phyloP scores from a whole-genome alignment of 2,797 vertebrate genomes.

The Melopsittacus undulatus region DNA sequence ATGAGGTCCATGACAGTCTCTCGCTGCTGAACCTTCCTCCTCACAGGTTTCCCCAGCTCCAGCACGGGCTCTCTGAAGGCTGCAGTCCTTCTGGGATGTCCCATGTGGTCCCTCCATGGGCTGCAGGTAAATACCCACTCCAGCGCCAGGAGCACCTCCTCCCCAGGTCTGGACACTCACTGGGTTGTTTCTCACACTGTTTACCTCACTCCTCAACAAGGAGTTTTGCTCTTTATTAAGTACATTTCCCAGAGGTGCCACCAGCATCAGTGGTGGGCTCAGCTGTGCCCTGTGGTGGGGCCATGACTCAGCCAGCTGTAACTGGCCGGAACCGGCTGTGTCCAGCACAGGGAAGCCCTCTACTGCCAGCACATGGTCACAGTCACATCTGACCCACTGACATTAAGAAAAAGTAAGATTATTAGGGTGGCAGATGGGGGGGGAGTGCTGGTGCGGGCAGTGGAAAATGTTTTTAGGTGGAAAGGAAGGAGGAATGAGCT shows the following conservation, averaged over 20 bases:
- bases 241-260: background rate
- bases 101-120: background rate
- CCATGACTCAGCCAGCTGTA: fast-evolving
- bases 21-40: background rate
- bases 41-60: background rate
- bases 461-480: background rate
- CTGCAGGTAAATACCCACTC: background rate
- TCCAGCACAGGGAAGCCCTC: background rate
- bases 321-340: background rate
- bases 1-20: background rate
- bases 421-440: background rate
- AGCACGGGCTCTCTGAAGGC: background rate
- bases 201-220: background rate
- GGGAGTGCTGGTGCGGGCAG: background rate
- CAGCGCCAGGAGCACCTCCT: fast-evolving
- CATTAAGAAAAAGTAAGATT: background rate
- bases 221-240: background rate
- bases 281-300: background rate
- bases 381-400: background rate
- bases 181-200: background rate
- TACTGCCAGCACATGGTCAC: fast-evolving
- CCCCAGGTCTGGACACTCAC: background rate
- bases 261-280: fast-evolving
- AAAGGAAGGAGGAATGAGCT: background rate
- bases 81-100: background rate